A percentile compares a stretch with the other conserved stretches of the same genome.
Conservation (phyloP, 2,797 vertebrate species). For the Anableps anableps region DNA sequence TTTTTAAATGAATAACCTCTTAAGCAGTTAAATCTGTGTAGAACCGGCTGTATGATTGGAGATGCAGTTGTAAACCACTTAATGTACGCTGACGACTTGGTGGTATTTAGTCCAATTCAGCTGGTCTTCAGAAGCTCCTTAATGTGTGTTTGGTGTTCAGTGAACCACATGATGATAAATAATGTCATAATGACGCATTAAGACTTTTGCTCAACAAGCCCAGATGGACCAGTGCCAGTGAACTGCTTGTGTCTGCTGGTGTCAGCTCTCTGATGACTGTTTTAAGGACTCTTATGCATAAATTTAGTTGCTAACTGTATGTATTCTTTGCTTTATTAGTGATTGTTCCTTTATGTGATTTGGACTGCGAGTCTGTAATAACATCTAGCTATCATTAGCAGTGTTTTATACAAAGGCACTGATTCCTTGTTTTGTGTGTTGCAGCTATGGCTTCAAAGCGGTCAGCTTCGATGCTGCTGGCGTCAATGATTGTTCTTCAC, state of each 20-base stretch:
- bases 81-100: background rate
- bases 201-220: background rate
- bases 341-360: too few species aligned
- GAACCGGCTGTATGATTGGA: background rate
- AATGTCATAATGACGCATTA: background rate
- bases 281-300: too few species aligned
- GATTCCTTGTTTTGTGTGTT: background rate
- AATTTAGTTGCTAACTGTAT: too few species aligned
- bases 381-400: too few species aligned
- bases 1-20: background rate
- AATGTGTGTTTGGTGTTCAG: background rate
- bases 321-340: too few species aligned
- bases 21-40: background rate
- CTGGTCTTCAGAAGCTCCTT: background rate
- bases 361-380: too few species aligned
- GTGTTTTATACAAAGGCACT: background rate
- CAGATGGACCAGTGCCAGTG: too few species aligned
- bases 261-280: too few species aligned
- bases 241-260: too few species aligned
- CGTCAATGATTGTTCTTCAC: background rate
- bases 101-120: background rate
- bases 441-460: background rate
- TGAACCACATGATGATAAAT: too few species aligned
- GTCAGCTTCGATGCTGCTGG: background rate
- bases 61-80: background rate